Percentiles rank a stretch among this genome's conserved stretches.
phyloP scores from a whole-genome alignment of 2,113 vertebrate species.

The Apeltes quadracus region DNA sequence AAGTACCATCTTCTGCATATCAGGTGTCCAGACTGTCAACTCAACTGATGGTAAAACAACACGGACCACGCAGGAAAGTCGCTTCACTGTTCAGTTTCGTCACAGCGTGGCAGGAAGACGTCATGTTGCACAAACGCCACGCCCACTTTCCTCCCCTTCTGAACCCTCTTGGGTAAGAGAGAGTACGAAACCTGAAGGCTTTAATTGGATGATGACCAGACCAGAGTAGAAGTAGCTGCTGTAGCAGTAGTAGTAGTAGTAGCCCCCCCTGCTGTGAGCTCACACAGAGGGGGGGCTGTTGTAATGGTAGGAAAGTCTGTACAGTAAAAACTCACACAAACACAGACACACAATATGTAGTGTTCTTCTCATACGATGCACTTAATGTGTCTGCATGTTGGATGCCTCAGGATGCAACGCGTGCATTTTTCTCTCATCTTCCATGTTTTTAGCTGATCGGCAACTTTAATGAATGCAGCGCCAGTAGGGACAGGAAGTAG shows the following conservation, averaged over 20 bases:
- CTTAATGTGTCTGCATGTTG: constrained; percentile 9
- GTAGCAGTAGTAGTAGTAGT: too few relatives aligned
- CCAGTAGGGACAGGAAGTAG: neutral
- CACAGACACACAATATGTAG: neutral
- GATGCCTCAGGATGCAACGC: neutral
- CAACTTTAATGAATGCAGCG: neutral
- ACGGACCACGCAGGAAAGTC: neutral
- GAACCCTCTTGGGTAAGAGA: neutral
- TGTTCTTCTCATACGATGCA: neutral
- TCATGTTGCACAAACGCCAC: neutral
- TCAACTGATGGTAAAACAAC: neutral
- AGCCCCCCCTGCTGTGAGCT: too few relatives aligned
- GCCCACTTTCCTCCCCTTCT: neutral
- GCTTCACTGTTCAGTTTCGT: neutral
- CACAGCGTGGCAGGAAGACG: neutral
- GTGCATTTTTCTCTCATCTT: neutral
- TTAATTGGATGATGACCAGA: neutral
- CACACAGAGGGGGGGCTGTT: too few relatives aligned
- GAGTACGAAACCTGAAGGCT: neutral
- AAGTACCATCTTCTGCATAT: constrained; percentile 43
- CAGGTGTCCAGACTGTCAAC: neutral
- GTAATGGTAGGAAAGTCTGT: too few relatives aligned
- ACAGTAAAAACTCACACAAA: neutral
- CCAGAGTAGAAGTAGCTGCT: too few relatives aligned
- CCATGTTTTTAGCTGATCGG: neutral